These are phyloP conservation scores for Theristicus caerulescens DNA, from an alignment of 2,113 vertebrate genomes.

Conservation along the genomic window DNA sequence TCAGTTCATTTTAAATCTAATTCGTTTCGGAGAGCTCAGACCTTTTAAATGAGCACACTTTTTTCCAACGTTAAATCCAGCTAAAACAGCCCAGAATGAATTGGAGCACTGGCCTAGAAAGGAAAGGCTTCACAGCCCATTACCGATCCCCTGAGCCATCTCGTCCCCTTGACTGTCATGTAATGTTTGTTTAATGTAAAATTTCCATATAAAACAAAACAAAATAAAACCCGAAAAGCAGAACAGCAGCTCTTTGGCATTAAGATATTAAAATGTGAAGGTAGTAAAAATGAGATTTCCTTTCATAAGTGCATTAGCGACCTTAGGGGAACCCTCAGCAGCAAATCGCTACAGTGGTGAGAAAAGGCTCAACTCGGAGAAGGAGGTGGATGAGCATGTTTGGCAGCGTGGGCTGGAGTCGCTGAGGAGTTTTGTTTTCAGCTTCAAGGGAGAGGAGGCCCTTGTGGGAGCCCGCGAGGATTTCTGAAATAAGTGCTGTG, in stretches of 20 bases:
- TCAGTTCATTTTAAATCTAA: not conserved
- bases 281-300: constrained; percentile 25
- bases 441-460: not conserved
- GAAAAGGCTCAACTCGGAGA: not conserved
- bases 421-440: not conserved
- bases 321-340: not conserved
- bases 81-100: not conserved
- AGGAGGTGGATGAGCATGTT: not conserved
- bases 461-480: not conserved
- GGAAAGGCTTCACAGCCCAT: constrained; percentile 32
- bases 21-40: not conserved
- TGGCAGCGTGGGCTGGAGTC: not conserved
- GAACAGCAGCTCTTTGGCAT: not conserved
- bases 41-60: not conserved
- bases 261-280: constrained; percentile 9
- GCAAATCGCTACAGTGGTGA: not conserved
- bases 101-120: constrained; percentile 39
- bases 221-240: not conserved
- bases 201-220: constrained; percentile 28
- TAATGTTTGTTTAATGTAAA: constrained; percentile 40
- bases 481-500: not conserved
- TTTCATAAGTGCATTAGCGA: not conserved
- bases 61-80: not conserved
- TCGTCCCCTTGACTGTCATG: not conserved
- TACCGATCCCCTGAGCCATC: constrained; percentile 6